Evolutionary conservation across 2,888 invertebrate genomes (phyloP), one percentile per base, ranked within the genome.

Genomic region (Drosophila infuscata): DNA sequence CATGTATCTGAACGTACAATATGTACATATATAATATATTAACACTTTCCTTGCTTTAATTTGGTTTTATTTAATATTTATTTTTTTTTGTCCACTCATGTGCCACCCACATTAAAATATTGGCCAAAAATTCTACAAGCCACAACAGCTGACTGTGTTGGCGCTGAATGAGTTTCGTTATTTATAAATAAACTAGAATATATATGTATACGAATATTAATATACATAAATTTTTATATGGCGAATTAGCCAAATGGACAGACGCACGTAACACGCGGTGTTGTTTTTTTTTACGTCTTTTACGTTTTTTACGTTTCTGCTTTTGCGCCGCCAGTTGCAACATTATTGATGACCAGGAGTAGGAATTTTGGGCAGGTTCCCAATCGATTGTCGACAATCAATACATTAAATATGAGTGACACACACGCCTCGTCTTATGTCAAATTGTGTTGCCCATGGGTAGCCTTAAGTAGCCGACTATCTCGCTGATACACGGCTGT

Each of bases 141-240:
- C 83, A 29, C 79, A 83, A 86, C 83, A 86, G 83, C 83, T 83
- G 83, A 83, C 83, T 82, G 64, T 67, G 63, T 68, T 63, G 46
- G 63, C 62, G 68, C 70, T 56, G 75, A 65, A 77, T 73, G 76
- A 69, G 65, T 63, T 65, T 69, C 54, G 64, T 68, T 67, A 73
- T 79, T 84, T 83, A 83, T 76, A 83, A 83, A 81, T 85, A 85
- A 70, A 70, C 66, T 32, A 32, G 62, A 60, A 62, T 25, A 25
- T 25, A 25, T 25, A 46, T 46, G 46, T 25, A 25, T 15, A 15
- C 65, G 41, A 59, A 64, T 76, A 69, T 67, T 64, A 67, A 74
- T 79, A 76, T 74, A 74, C 76, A 76, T 74, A 70, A 76, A 64
- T 80, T 54, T 71, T 69, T 66, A 63, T 70, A 70, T 85, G 64